A percentile compares a stretch with the other conserved stretches of the same genome.
Evolutionary conservation across 1,140 invertebrate species (phyloP).

Genomic region (Drosophila virilis): DNA sequence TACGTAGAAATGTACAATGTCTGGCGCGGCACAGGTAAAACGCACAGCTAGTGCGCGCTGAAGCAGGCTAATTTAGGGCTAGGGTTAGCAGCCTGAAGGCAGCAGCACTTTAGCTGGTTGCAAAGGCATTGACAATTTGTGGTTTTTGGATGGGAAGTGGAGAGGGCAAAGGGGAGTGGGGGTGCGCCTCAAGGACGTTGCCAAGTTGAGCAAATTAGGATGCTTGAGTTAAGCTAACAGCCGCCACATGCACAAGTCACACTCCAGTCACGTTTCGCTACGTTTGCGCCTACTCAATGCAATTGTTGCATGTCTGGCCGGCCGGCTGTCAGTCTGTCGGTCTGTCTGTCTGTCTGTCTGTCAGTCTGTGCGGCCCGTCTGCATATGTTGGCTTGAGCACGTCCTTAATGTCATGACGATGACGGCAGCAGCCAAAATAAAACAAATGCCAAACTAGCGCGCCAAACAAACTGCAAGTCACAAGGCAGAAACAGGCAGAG

Average conservation of each 20-base stretch:
- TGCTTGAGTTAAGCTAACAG: constrained; percentile 58
- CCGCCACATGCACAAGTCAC: constrained; percentile 51
- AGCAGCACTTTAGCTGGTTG: constrained; percentile 1
- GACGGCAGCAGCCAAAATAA: constrained; percentile 62
- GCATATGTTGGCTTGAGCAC: constrained; percentile 77
- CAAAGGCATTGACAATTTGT: constrained; percentile 13
- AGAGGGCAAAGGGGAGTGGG: background rate
- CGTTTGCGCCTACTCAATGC: constrained; percentile 36
- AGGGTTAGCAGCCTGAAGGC: background rate
- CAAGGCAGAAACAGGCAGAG: constrained; percentile 38
- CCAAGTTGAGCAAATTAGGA: constrained; percentile 74
- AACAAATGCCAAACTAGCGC: constrained; percentile 76
- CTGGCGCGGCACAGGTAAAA: constrained; percentile 18
- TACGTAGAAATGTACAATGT: constrained; percentile 51
- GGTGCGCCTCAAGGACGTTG: constrained; percentile 70
- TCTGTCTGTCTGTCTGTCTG: constrained; percentile 14
- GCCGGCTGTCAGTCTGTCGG: constrained; percentile 5
- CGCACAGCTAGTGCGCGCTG: background rate
- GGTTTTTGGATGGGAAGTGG: background rate
- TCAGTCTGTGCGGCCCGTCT: constrained; percentile 28
- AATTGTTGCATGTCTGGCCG: constrained; percentile 69
- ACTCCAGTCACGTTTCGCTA: constrained; percentile 72
- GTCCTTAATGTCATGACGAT: constrained; percentile 75
- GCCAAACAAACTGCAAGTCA: constrained; percentile 71
- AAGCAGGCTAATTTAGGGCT: constrained; percentile 14